phyloP scores from a whole-genome alignment of 2,888 invertebrate genomes.

The Macrophya annulata region DNA sequence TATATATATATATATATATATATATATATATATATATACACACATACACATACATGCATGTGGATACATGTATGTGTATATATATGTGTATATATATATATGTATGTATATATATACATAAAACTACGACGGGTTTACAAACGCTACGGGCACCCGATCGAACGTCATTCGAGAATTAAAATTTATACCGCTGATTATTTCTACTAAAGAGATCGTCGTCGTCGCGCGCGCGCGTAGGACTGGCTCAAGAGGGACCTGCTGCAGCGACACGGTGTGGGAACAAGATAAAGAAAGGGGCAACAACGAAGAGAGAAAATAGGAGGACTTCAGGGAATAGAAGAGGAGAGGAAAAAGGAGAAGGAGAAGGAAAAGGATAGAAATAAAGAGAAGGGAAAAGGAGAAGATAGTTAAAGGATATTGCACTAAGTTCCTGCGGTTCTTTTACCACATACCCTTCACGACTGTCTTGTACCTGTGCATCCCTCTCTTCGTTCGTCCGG shows the following conservation, averaged over 20 bases:
- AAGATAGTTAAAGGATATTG: slow-evolving; percentile 39
- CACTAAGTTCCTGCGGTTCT: background rate
- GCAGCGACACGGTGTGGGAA: slow-evolving; percentile 16
- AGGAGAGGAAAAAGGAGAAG: slow-evolving; percentile 40
- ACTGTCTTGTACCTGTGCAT: slow-evolving; percentile 33
- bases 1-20: background rate
- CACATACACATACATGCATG: too few relatives aligned
- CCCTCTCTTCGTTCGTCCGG: background rate
- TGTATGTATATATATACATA: too few relatives aligned
- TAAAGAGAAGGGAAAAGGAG: slow-evolving; percentile 51
- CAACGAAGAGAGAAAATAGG: slow-evolving; percentile 14
- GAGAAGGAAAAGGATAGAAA: slow-evolving; percentile 53
- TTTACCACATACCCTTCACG: slow-evolving; percentile 15
- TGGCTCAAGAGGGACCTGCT: slow-evolving; percentile 52
- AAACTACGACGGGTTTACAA: slow-evolving; percentile 27
- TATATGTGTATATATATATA: too few relatives aligned
- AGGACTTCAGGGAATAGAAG: slow-evolving; percentile 41
- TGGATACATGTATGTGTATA: background rate
- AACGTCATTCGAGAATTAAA: background rate
- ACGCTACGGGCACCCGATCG: slow-evolving; percentile 57
- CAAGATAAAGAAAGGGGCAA: background rate
- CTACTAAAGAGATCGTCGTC: slow-evolving; percentile 11
- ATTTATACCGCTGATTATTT: background rate
- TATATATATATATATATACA: too few relatives aligned
- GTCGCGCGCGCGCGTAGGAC: slow-evolving; percentile 13